These are phyloP conservation scores for Eupithecia tripunctaria DNA, from an alignment of 2,888 invertebrate genomes.

Conservation along the genomic window DNA sequence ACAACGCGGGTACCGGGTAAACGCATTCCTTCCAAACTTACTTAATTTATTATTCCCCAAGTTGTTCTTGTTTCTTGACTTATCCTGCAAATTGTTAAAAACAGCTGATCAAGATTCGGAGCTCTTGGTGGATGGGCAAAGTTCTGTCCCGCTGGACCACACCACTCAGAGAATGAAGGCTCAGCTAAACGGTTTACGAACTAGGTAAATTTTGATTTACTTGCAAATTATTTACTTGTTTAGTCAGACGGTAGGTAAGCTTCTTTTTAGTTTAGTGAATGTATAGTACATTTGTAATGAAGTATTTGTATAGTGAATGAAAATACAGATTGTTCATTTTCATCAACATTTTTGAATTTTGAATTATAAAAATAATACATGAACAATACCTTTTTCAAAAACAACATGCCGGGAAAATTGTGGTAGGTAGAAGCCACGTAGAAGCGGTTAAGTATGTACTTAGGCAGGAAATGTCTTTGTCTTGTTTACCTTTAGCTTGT, in stretches of 20 bases:
- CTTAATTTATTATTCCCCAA: constrained; percentile 60
- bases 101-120: constrained; percentile 68
- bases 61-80: constrained; percentile 52
- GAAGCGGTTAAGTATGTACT: neutral
- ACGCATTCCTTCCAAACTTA: constrained; percentile 47
- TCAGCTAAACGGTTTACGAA: constrained; percentile 21
- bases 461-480: constrained; percentile 10
- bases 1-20: neutral
- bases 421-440: no score
- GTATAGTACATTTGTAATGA: neutral
- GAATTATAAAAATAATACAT: no score
- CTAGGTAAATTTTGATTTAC: constrained; percentile 7
- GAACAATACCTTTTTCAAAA: neutral
- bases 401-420: neutral
- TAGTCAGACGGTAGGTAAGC: neutral
- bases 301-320: no score
- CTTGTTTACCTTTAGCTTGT: constrained; percentile 13
- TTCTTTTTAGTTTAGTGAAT: neutral
- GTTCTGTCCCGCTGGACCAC: constrained; percentile 50
- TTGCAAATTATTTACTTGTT: neutral
- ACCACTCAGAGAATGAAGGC: constrained; percentile 7
- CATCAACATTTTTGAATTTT: no score
- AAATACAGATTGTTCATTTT: no score
- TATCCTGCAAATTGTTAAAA: constrained; percentile 69
- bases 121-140: constrained; percentile 56